phyloP scores from a whole-genome alignment of 2,113 vertebrate species.

The Ia io region DNA sequence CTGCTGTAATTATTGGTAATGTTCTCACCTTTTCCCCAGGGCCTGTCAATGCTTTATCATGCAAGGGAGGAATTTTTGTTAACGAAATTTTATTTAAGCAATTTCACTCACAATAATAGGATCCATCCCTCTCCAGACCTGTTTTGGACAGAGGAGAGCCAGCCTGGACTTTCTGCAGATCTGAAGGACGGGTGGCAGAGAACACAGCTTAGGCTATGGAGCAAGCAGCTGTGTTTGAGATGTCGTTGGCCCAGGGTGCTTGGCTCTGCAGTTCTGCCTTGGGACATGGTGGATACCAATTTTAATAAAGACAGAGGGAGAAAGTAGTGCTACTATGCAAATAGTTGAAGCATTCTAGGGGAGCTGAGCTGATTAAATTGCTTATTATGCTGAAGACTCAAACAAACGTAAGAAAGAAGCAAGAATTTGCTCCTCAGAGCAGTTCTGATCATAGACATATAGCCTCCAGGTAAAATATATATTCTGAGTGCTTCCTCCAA shows the following conservation, averaged over 20 bases:
- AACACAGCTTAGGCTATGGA: background rate
- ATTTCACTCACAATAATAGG: background rate
- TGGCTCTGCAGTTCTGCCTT: background rate
- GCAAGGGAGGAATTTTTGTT: background rate
- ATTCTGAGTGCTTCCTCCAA: background rate
- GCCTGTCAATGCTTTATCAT: constrained; percentile 2
- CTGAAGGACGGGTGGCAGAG: background rate
- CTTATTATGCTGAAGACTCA: constrained; percentile 59
- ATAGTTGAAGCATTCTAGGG: constrained; percentile 31
- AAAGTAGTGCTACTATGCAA: constrained; percentile 48
- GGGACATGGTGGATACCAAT: constrained; percentile 23
- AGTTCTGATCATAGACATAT: constrained; percentile 33
- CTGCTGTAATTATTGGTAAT: background rate
- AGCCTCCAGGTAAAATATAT: constrained; percentile 43
- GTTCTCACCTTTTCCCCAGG: constrained; percentile 6
- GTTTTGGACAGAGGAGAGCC: background rate
- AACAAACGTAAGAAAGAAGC: constrained; percentile 50
- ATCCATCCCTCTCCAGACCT: background rate
- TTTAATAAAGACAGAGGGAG: constrained; percentile 47
- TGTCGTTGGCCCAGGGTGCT: background rate
- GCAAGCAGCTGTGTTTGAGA: background rate
- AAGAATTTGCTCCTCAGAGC: constrained; percentile 33
- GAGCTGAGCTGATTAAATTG: constrained; percentile 55
- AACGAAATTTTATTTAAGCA: constrained; percentile 14
- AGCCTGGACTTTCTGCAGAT: background rate